phyloP scores from a whole-genome alignment of 2,888 invertebrate species.

The Eupelmus urozonus region DNA sequence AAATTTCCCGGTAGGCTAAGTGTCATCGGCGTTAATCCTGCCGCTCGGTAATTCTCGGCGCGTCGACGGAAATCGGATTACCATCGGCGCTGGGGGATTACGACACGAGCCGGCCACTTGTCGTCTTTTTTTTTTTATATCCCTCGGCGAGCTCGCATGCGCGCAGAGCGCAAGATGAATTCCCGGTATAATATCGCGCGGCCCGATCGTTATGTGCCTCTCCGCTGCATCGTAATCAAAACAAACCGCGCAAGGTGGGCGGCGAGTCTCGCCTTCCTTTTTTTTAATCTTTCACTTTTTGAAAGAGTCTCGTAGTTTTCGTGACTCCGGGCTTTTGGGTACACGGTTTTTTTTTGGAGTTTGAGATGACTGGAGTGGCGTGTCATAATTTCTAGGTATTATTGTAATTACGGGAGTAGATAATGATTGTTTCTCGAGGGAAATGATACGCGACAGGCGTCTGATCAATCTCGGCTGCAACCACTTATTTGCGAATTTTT shows the following conservation, averaged over 20 bases:
- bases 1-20: constrained; percentile 6
- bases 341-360: no score
- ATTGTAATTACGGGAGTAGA: no score
- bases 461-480: no score
- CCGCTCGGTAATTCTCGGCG: constrained; percentile 33
- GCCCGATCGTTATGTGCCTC: not conserved
- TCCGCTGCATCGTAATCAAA: not conserved
- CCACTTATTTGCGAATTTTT: no score
- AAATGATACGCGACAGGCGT: no score
- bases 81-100: constrained; percentile 39
- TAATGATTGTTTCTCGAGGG: no score
- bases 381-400: no score
- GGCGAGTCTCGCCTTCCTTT: not conserved
- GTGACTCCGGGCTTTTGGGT: no score
- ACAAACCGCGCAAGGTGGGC: not conserved
- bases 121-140: not conserved
- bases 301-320: no score
- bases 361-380: no score
- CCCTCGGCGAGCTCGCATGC: no score
- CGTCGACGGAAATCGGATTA: constrained; percentile 54
- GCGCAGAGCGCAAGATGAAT: not conserved
- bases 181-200: constrained; percentile 16
- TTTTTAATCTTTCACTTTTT: not conserved
- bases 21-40: constrained; percentile 36
- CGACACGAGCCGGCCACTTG: not conserved